Evolutionary conservation across 2,888 invertebrate species (phyloP), one percentile per base, ranked within the genome.

Genomic region (Pachymerium ferrugineum): DNA sequence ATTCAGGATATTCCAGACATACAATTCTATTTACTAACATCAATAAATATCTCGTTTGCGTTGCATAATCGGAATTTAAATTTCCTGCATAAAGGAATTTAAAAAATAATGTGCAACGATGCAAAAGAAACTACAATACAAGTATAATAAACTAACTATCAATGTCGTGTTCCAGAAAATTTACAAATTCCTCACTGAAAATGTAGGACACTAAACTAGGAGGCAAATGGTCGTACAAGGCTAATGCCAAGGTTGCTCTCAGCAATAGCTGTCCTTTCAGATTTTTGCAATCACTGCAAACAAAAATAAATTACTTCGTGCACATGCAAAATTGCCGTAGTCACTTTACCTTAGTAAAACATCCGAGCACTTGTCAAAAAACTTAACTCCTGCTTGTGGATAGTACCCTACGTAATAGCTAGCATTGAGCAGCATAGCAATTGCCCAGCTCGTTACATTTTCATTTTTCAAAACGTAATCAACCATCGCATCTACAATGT

Each of bases 11-110:
- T 47, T 47, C 47, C 16, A 47, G 22, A 47, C 47, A 47, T 8
- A 47, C 47, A 47, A 47, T 47, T n/a, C 47, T 47, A 47, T 47
- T 47, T n/a, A 47, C 47, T 22, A 47, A 47, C 47, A 47, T 47
- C 8, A 47, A 16, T 8, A 16, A 47, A 16, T 19, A 47, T 8
- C 47, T 14, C 19, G 47, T 22, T 4, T 47, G 16, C 3, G 22
- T 16, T 47, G 47, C 19, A 8, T 16, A 8, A 8, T 47, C 47
- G n/a, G 22, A 47, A 16, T 47, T 3, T 1, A 16, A 8, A 16
- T 19, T 19, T 47, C 47, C 47, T 47, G 22, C n/a, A 1, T 2
- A 47, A 47, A 47, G 8, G 22, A n/a, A n/a, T n/a, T n/a, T n/a
- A 47, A 1, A 16, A 47, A 47, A 19, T 5, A 42, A 42, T 19